phyloP scores from a whole-genome alignment of 2,888 invertebrate species.

The Cephus nigrinus region DNA sequence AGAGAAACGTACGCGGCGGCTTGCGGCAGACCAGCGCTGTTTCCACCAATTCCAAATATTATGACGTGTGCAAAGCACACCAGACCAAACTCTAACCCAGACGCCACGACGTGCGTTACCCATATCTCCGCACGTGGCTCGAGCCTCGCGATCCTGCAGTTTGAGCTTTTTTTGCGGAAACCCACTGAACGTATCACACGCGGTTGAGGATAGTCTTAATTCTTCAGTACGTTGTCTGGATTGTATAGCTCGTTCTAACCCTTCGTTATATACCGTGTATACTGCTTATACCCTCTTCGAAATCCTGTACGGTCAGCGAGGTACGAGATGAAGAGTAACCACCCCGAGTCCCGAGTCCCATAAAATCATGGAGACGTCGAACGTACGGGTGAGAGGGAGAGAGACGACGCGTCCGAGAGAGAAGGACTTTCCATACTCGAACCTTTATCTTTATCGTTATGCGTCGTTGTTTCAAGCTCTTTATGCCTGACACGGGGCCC shows the following conservation, averaged over 20 bases:
- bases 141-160: neutral
- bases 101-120: neutral
- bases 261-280: neutral
- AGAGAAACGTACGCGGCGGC: neutral
- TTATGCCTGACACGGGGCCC: conserved; percentile 60
- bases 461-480: conserved; percentile 63
- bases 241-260: neutral
- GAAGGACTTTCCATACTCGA: conserved; percentile 18
- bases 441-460: conserved; percentile 64
- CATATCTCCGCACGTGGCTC: neutral
- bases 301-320: neutral
- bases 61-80: conserved; percentile 27
- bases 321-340: neutral
- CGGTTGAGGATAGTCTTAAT: neutral
- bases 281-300: neutral
- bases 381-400: neutral
- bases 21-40: neutral
- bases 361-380: neutral
- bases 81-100: neutral
- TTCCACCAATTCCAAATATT: conserved; percentile 38
- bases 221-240: neutral
- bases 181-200: neutral
- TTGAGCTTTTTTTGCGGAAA: neutral
- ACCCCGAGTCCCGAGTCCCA: neutral
- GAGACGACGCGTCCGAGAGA: neutral